These are phyloP conservation scores for Peromyscus melanophrys DNA, from an alignment of 2,797 vertebrate genomes.

Conservation along the genomic window DNA sequence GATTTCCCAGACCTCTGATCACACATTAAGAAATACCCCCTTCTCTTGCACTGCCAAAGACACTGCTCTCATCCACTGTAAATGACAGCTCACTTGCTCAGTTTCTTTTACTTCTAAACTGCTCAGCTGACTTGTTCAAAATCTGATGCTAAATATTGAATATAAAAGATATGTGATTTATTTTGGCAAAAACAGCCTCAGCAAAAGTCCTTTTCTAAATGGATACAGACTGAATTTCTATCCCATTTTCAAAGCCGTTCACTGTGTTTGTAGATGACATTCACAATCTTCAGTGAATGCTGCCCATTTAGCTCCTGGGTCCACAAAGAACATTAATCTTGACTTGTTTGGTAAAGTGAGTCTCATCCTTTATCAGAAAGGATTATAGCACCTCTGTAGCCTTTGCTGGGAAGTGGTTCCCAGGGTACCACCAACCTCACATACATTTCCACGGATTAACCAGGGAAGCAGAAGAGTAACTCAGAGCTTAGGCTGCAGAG, in stretches of 20 bases:
- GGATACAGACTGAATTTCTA: constrained; percentile 23
- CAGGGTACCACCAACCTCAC: not conserved
- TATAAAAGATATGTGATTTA: not conserved
- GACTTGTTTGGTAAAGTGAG: constrained; percentile 60
- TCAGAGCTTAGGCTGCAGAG: not conserved
- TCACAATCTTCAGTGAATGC: not conserved
- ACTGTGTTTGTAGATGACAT: constrained; percentile 55
- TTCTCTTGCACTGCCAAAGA: not conserved
- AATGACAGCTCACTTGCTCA: not conserved
- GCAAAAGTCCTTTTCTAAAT: constrained; percentile 1
- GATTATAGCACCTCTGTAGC: not conserved
- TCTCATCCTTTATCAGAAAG: not conserved
- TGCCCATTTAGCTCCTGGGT: constrained; percentile 62
- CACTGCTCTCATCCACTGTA: not conserved
- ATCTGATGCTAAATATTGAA: not conserved
- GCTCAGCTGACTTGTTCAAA: not conserved
- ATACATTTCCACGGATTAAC: not conserved
- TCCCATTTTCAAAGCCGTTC: constrained; percentile 31
- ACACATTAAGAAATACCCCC: not conserved
- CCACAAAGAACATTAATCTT: constrained; percentile 64
- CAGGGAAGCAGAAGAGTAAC: not conserved
- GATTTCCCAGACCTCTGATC: constrained; percentile 20
- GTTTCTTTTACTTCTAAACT: constrained; percentile 2
- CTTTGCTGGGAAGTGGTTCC: not conserved
- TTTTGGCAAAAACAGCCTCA: not conserved